phyloP scores from a whole-genome alignment of 1,140 invertebrate genomes.

The Physella acuta region DNA sequence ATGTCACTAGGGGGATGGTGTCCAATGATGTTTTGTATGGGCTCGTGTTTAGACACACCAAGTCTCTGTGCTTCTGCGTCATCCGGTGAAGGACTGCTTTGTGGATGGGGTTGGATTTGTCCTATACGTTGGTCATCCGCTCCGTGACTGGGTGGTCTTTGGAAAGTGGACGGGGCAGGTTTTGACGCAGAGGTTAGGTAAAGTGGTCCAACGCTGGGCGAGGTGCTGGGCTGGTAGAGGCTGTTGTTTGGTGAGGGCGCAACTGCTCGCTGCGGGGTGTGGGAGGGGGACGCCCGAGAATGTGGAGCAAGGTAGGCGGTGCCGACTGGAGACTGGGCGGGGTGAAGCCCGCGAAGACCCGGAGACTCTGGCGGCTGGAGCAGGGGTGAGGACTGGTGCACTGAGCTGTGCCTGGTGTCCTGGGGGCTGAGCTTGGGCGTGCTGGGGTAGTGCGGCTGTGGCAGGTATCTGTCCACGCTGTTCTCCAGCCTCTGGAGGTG shows the following conservation, averaged over 20 bases:
- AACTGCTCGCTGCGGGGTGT: not conserved
- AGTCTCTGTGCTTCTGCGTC: constrained; percentile 24
- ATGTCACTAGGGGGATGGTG: constrained; percentile 50
- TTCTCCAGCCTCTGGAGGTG: constrained; percentile 40
- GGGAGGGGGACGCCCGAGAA: not conserved
- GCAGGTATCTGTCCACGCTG: constrained; percentile 39
- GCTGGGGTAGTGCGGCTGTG: constrained; percentile 14
- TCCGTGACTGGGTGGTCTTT: not conserved
- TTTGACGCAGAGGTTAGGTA: not conserved
- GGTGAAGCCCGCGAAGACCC: not conserved
- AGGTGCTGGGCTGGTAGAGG: not conserved
- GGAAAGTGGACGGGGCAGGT: constrained; percentile 2
- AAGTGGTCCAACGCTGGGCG: not conserved
- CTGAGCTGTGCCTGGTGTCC: not conserved
- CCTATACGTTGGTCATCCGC: not conserved
- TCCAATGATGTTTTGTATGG: constrained; percentile 53
- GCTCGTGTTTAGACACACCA: constrained; percentile 49
- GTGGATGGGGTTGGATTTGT: constrained; percentile 8
- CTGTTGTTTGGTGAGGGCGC: not conserved
- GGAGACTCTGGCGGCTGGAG: not conserved
- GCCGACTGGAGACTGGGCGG: not conserved
- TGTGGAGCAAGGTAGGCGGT: not conserved
- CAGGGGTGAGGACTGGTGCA: not conserved
- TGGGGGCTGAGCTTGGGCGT: not conserved
- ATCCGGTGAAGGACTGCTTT: constrained; percentile 5